Evolutionary conservation across 2,113 vertebrate genomes (phyloP).

Genomic region (Peromyscus leucopus): DNA sequence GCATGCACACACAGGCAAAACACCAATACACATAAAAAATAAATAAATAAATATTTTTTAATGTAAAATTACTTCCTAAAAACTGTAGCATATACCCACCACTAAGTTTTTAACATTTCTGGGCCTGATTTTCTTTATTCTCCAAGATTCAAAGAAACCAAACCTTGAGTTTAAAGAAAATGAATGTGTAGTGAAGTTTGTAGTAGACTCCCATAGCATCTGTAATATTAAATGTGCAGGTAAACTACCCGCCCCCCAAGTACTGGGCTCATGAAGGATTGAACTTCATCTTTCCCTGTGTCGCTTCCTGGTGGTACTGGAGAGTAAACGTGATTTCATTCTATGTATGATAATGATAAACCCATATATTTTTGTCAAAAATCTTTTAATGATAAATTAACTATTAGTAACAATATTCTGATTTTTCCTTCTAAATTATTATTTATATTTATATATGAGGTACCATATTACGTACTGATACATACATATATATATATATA

Average conservation of each 20-base stretch:
- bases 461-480: not conserved
- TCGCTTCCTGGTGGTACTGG: not conserved
- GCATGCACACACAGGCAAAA: no score
- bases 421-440: slow-evolving; percentile 36
- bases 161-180: not conserved
- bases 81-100: not conserved
- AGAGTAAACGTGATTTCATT: not conserved
- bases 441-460: not conserved
- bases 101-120: not conserved
- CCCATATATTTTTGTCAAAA: not conserved
- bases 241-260: not conserved
- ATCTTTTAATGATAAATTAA: not conserved
- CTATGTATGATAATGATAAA: not conserved
- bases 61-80: slow-evolving; percentile 43
- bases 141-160: not conserved
- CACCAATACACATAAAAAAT: no score
- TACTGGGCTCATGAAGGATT: not conserved
- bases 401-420: not conserved
- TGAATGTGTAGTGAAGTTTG: not conserved
- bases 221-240: not conserved
- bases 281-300: not conserved
- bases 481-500: not conserved
- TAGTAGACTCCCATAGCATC: not conserved
- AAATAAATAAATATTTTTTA: no score
- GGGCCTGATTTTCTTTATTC: not conserved